Percentiles rank a stretch among this genome's conserved stretches.
These are phyloP conservation scores for Epicauta chinensis DNA, from an alignment of 1,140 invertebrate species.

Conservation along the genomic window DNA sequence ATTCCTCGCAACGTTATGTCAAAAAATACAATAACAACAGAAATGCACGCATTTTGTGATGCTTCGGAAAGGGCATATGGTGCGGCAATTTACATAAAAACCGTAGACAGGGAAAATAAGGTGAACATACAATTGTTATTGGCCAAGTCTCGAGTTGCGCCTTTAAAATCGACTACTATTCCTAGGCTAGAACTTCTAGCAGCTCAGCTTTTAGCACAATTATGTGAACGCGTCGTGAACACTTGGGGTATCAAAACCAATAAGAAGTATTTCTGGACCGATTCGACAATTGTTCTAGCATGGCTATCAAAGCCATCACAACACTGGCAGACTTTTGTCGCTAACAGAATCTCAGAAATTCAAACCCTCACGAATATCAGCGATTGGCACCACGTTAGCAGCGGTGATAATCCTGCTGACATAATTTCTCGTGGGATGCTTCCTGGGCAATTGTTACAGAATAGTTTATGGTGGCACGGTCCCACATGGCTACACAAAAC, in stretches of 20 bases:
- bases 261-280: conserved; percentile 18
- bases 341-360: conserved; percentile 42
- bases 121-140: conserved; percentile 27
- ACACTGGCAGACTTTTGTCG: conserved; percentile 39
- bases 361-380: conserved; percentile 21
- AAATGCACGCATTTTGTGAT: conserved; percentile 20
- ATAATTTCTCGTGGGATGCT: conserved; percentile 35
- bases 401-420: conserved; percentile 43
- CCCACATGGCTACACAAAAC: no score
- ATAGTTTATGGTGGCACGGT: conserved; percentile 34
- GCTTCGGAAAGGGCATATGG: conserved; percentile 33
- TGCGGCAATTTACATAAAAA: conserved; percentile 26
- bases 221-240: conserved; percentile 1
- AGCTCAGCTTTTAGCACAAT: conserved; percentile 31
- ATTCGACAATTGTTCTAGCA: conserved; percentile 20
- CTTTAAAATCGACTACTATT: conserved; percentile 32
- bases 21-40: not conserved
- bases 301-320: conserved; percentile 23
- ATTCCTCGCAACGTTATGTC: not conserved
- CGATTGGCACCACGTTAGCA: conserved; percentile 39
- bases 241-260: not conserved
- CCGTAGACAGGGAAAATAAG: no score
- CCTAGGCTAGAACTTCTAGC: conserved; percentile 37
- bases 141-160: conserved; percentile 39
- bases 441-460: conserved; percentile 20